phyloP scores from a whole-genome alignment of 2,113 vertebrate genomes.

The Sialia sialis region DNA sequence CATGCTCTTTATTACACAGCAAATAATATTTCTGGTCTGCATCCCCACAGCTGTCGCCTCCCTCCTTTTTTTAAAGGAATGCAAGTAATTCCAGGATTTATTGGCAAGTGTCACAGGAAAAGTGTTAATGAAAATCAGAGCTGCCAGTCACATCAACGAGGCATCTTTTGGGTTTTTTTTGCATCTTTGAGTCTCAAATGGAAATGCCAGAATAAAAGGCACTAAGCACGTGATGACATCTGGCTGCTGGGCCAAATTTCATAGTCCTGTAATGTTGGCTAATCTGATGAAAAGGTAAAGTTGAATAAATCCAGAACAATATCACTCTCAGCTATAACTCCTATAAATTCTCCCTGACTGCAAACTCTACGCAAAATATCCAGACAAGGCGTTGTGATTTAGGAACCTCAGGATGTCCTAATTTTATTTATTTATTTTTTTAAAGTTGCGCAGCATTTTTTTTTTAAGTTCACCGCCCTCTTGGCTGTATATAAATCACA shows the following conservation, averaged over 20 bases:
- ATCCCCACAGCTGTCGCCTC: constrained; percentile 17
- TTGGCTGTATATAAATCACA: not conserved
- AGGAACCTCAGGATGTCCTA: not conserved
- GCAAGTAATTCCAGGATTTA: constrained; percentile 10
- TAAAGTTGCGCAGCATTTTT: not conserved
- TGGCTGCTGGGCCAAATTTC: not conserved
- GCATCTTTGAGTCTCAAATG: not conserved
- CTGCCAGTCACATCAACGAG: not conserved
- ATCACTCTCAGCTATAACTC: not conserved
- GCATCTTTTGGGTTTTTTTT: not conserved
- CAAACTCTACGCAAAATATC: not conserved
- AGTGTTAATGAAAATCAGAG: constrained; percentile 39
- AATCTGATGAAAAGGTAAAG: constrained; percentile 8
- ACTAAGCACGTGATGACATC: constrained; percentile 30
- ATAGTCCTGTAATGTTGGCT: not conserved
- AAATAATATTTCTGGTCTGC: not conserved
- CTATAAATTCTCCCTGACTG: not conserved
- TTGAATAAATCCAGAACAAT: not conserved
- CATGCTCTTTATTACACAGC: not conserved
- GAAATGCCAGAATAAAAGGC: not conserved
- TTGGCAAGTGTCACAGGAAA: not conserved
- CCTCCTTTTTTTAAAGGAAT: not conserved
- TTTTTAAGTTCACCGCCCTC: not conserved
- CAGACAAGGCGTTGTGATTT: not conserved
- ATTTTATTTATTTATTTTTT: not conserved